Percentiles rank a stretch among this genome's conserved stretches.
These are phyloP conservation scores for Lasioglossum oenotherae DNA, from an alignment of 2,888 invertebrate species.

Conservation along the genomic window DNA sequence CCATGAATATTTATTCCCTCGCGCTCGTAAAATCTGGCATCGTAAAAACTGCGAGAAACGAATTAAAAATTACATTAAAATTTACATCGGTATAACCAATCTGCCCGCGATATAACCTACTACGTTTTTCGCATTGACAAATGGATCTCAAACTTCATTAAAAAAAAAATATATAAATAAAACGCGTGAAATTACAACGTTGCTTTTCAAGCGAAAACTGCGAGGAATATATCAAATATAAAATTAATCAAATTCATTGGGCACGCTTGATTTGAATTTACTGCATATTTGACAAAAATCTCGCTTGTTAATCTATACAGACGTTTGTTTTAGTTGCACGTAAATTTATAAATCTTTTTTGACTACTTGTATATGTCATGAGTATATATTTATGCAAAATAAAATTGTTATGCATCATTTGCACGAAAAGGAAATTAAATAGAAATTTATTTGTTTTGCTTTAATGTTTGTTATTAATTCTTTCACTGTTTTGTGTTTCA, in stretches of 20 bases:
- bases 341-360: background rate
- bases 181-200: background rate
- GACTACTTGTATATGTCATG: background rate
- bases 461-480: background rate
- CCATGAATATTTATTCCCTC: constrained; percentile 31
- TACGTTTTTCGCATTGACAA: background rate
- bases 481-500: background rate
- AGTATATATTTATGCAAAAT: background rate
- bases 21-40: constrained; percentile 22
- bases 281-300: background rate
- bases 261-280: background rate
- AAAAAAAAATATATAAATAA: background rate
- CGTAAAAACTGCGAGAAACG: constrained; percentile 16
- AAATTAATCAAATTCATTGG: background rate
- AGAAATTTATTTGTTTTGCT: background rate
- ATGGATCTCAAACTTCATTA: background rate
- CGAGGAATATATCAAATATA: background rate
- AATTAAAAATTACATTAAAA: constrained; percentile 30
- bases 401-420: background rate
- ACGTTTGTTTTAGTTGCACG: background rate
- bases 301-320: background rate
- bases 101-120: background rate
- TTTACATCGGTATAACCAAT: constrained; percentile 18
- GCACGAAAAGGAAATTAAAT: background rate
- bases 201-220: background rate